A percentile compares a stretch with the other conserved stretches of the same genome.
Conservation (phyloP, 1,140 invertebrate genomes). For the Elysia chlorotica region DNA sequence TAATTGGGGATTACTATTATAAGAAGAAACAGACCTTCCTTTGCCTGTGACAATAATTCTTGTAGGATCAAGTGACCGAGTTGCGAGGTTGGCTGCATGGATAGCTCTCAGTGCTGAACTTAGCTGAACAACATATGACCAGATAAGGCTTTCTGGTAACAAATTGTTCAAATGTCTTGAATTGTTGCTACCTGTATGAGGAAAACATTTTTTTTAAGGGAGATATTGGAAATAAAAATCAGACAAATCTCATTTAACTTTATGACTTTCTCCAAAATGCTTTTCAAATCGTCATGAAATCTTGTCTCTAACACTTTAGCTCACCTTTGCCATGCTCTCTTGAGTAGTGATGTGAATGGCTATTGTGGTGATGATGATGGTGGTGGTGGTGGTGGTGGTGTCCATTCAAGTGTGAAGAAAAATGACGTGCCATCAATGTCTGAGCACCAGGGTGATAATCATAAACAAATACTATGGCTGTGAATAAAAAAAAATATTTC, state of each 20-base stretch:
- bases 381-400: conserved; percentile 72
- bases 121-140: conserved; percentile 95
- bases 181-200: conserved; percentile 5
- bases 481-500: conserved; percentile 32
- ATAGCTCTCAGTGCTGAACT: conserved; percentile 91
- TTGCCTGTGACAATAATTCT: conserved; percentile 83
- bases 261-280: too few relatives aligned
- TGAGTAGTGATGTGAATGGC: background rate
- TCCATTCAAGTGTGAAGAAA: conserved; percentile 69
- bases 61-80: conserved; percentile 82
- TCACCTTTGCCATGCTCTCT: conserved; percentile 25
- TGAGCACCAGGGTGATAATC: conserved; percentile 92
- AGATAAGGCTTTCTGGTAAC: conserved; percentile 88
- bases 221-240: too few relatives aligned
- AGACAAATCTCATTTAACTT: too few relatives aligned
- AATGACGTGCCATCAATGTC: conserved; percentile 86
- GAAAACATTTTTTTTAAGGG: too few relatives aligned
- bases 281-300: too few relatives aligned
- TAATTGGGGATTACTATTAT: too few relatives aligned
- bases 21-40: conserved; percentile 59
- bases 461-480: conserved; percentile 95
- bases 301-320: too few relatives aligned
- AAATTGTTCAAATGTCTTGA: conserved; percentile 62
- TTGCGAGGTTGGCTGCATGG: conserved; percentile 77
- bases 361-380: conserved; percentile 26